These are phyloP conservation scores for Corythaixoides concolor DNA, from an alignment of 2,113 vertebrate genomes.

Conservation along the genomic window DNA sequence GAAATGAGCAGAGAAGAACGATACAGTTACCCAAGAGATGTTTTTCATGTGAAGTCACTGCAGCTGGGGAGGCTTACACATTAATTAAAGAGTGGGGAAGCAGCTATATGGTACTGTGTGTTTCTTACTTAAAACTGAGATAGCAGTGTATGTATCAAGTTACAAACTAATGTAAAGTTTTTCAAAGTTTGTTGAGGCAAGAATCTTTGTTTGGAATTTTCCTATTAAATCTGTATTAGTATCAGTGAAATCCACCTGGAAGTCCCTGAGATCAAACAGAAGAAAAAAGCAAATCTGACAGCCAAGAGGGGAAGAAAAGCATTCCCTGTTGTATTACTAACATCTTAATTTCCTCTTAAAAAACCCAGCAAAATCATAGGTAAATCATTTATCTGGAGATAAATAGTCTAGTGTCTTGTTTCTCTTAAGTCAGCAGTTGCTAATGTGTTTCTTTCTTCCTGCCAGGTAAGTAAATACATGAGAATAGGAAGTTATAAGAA, in stretches of 20 bases:
- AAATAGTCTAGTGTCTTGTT: background rate
- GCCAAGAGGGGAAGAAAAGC: background rate
- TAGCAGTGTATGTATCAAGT: background rate
- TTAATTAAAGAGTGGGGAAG: background rate
- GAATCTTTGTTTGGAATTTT: slow-evolving; percentile 1
- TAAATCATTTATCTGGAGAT: background rate
- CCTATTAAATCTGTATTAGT: background rate
- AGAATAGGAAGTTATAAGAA: background rate
- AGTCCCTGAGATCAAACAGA: background rate
- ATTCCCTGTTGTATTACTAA: background rate
- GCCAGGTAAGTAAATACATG: background rate
- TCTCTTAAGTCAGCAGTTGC: background rate
- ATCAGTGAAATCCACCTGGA: background rate
- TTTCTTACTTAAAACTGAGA: background rate
- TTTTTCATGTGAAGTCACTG: background rate
- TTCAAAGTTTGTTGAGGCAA: background rate
- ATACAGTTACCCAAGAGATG: background rate
- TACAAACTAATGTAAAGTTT: background rate
- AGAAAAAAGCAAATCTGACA: background rate
- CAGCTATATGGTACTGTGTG: background rate
- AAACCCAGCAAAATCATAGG: background rate
- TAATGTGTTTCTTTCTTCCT: background rate
- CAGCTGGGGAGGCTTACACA: background rate
- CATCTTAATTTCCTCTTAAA: background rate
- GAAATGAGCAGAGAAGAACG: background rate